Conservation (phyloP, 2,797 vertebrate genomes). For the Anguilla marmorata region DNA sequence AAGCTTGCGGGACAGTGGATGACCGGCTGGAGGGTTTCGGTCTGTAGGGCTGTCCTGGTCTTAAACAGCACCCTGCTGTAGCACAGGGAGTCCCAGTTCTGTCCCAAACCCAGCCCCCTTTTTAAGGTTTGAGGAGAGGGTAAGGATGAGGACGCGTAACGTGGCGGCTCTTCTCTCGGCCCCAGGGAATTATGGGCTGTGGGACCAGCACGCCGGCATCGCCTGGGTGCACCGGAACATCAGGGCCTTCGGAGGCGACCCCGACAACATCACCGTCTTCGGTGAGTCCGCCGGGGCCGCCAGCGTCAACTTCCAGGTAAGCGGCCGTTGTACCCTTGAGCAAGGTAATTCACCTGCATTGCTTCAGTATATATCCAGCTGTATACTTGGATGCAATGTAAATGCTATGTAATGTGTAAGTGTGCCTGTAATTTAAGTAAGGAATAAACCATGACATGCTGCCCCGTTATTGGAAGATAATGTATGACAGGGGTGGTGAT, state of each 20-base stretch:
- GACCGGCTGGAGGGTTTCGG: too few relatives aligned
- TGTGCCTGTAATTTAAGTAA: too few relatives aligned
- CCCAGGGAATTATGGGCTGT: slow-evolving; percentile 89
- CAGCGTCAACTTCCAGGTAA: slow-evolving; percentile 89
- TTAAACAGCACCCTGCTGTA: too few relatives aligned
- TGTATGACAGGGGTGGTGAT: too few relatives aligned
- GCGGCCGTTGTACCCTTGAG: too few relatives aligned
- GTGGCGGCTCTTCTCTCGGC: not conserved
- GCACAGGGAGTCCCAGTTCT: not conserved
- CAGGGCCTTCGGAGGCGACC: slow-evolving; percentile 85
- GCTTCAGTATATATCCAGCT: too few relatives aligned
- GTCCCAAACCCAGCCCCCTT: not conserved
- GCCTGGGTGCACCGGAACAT: slow-evolving; percentile 96
- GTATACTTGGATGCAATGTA: too few relatives aligned
- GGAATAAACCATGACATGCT: too few relatives aligned
- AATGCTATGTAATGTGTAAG: too few relatives aligned
- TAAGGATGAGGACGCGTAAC: not conserved
- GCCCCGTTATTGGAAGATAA: too few relatives aligned
- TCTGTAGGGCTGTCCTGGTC: not conserved
- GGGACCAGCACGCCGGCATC: slow-evolving; percentile 94
- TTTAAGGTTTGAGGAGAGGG: not conserved
- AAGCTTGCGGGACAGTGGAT: not conserved
- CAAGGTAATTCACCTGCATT: too few relatives aligned
- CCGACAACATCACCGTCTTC: slow-evolving; percentile 88
- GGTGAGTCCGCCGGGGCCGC: slow-evolving; percentile 88